Percentiles rank a stretch among this genome's conserved stretches.
These are phyloP conservation scores for Sebastes taczanowskii DNA, from an alignment of 2,797 vertebrate genomes.

Conservation along the genomic window DNA sequence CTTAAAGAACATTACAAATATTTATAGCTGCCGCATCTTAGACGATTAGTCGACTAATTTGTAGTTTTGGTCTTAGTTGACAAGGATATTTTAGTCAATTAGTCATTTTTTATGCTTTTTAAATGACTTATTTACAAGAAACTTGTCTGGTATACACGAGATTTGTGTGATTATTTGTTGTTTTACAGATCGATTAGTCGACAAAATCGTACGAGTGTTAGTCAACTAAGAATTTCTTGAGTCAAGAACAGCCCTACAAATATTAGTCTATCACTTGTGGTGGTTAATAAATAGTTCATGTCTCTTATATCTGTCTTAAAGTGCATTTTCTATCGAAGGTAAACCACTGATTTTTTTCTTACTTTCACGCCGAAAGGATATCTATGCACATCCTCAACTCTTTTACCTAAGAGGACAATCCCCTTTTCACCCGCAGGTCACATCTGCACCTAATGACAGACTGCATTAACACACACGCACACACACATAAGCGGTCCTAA, in stretches of 20 bases:
- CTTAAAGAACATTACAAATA: neutral
- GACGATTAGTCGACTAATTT: no score
- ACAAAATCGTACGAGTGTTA: no score
- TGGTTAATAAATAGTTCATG: neutral
- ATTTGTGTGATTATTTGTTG: no score
- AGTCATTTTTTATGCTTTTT: neutral
- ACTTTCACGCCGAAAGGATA: neutral
- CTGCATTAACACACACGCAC: conserved; percentile 21
- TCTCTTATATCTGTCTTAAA: neutral
- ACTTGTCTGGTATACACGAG: no score
- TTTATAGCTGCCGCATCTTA: neutral
- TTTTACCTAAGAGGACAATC: conserved; percentile 8
- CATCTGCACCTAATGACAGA: conserved; percentile 31
- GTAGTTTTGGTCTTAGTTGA: no score
- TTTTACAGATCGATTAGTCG: no score
- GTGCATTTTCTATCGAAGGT: neutral
- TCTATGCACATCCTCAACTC: neutral
- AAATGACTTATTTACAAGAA: no score
- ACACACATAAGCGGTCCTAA: conserved; percentile 4
- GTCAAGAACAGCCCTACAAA: neutral
- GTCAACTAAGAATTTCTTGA: no score
- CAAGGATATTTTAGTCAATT: no score
- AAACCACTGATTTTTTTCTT: neutral
- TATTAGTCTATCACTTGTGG: neutral
- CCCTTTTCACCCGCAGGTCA: neutral